These are phyloP conservation scores for Polietes domitor DNA, from an alignment of 2,888 invertebrate genomes.

Conservation along the genomic window DNA sequence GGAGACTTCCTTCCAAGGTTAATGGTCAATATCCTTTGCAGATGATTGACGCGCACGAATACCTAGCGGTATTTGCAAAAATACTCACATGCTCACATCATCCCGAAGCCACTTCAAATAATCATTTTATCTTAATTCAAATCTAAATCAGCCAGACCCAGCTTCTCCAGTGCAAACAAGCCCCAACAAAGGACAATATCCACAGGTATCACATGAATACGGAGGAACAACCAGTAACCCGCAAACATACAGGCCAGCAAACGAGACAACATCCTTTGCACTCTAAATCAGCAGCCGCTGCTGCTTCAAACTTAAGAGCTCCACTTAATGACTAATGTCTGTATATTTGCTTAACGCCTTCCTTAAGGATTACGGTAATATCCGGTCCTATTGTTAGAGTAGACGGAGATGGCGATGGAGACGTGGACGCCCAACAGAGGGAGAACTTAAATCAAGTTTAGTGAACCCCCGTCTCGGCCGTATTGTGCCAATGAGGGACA, in stretches of 20 bases:
- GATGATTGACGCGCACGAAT: not conserved
- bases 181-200: not conserved
- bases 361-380: slow-evolving; percentile 62
- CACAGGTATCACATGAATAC: not conserved
- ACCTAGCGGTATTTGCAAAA: slow-evolving; percentile 40
- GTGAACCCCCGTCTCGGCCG: slow-evolving; percentile 45
- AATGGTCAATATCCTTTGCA: slow-evolving; percentile 29
- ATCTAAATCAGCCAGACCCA: slow-evolving; percentile 33
- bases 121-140: slow-evolving; percentile 29
- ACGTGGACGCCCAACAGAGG: not conserved
- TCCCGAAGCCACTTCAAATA: not conserved
- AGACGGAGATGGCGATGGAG: not conserved
- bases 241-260: slow-evolving; percentile 2
- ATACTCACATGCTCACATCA: not conserved
- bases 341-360: slow-evolving; percentile 58
- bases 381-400: slow-evolving; percentile 53
- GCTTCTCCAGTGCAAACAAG: slow-evolving; percentile 20
- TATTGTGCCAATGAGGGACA: slow-evolving; percentile 2
- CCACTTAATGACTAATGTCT: slow-evolving; percentile 58
- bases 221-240: not conserved
- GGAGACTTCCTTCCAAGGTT: slow-evolving; percentile 48
- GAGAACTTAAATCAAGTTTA: slow-evolving; percentile 54
- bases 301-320: slow-evolving; percentile 44
- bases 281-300: slow-evolving; percentile 21
- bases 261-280: slow-evolving; percentile 53